phyloP scores from a whole-genome alignment of 1,140 invertebrate species.

The Globodera rostochiensis region DNA sequence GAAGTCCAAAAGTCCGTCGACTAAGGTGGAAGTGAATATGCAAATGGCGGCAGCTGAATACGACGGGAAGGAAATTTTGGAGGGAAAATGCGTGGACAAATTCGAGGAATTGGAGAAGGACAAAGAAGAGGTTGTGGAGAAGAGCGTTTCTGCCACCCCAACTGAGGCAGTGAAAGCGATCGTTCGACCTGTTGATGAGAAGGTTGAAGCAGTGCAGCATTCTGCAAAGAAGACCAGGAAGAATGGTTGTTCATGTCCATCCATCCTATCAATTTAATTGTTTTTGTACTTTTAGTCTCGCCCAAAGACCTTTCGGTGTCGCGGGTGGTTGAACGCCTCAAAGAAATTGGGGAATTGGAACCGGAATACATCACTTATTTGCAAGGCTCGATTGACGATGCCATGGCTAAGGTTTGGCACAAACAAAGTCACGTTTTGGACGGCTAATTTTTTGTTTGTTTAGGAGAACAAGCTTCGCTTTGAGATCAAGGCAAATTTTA shows the following conservation, averaged over 20 bases:
- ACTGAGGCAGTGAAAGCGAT: neutral
- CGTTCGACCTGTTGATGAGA: neutral
- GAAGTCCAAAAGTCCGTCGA: slow-evolving; percentile 23
- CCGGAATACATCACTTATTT: slow-evolving; percentile 1
- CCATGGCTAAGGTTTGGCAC: slow-evolving; percentile 17
- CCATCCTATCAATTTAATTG: neutral
- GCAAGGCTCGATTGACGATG: neutral
- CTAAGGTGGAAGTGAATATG: neutral
- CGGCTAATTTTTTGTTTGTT: neutral
- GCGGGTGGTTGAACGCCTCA: neutral
- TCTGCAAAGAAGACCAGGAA: neutral
- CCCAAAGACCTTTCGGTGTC: neutral
- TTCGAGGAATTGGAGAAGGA: no score
- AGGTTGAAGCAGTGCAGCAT: slow-evolving; percentile 1
- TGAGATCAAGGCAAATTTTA: neutral
- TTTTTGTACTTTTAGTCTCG: neutral
- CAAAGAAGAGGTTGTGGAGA: neutral
- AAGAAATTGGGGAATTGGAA: slow-evolving; percentile 20
- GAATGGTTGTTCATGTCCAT: neutral
- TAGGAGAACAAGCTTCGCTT: slow-evolving; percentile 3
- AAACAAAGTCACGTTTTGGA: neutral
- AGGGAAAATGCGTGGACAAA: neutral
- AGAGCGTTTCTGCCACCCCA: no score
- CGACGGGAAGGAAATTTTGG: neutral
- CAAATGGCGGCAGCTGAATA: neutral